Evolutionary conservation across 2,888 invertebrate species (phyloP).

Genomic region (Microchrysa polita): DNA sequence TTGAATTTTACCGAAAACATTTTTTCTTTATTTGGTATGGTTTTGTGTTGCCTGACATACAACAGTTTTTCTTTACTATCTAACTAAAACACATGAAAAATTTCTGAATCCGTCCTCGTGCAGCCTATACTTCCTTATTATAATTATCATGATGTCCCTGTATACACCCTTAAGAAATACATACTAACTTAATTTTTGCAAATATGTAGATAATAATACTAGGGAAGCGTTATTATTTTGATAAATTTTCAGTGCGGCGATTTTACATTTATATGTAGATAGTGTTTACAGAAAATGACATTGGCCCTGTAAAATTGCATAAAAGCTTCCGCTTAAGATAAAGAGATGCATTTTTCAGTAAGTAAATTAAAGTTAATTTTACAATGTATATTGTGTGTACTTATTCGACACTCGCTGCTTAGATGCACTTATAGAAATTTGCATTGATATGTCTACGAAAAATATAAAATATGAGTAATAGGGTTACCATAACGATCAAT

Average conservation of each 20-base stretch:
- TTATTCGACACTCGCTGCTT: neutral
- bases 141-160: too few species aligned
- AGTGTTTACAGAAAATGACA: constrained; percentile 8
- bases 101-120: too few species aligned
- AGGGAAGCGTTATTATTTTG: neutral
- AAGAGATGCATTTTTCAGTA: neutral
- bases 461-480: constrained; percentile 9
- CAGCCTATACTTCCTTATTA: too few species aligned
- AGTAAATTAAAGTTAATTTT: constrained; percentile 8
- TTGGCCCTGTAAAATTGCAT: constrained; percentile 34
- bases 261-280: too few species aligned
- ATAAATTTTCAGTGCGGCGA: constrained; percentile 32
- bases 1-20: too few species aligned
- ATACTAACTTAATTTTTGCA: too few species aligned
- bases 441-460: neutral
- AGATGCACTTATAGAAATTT: neutral
- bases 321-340: constrained; percentile 34
- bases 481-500: neutral
- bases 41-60: too few species aligned
- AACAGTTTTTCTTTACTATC: too few species aligned
- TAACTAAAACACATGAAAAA: too few species aligned
- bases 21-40: too few species aligned
- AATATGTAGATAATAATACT: neutral
- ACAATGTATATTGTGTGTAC: constrained; percentile 14
- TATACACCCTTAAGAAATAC: too few species aligned